Base-by-base conservation (phyloP, 2,113 vertebrate species). In the Podarcis muralis region DNA sequence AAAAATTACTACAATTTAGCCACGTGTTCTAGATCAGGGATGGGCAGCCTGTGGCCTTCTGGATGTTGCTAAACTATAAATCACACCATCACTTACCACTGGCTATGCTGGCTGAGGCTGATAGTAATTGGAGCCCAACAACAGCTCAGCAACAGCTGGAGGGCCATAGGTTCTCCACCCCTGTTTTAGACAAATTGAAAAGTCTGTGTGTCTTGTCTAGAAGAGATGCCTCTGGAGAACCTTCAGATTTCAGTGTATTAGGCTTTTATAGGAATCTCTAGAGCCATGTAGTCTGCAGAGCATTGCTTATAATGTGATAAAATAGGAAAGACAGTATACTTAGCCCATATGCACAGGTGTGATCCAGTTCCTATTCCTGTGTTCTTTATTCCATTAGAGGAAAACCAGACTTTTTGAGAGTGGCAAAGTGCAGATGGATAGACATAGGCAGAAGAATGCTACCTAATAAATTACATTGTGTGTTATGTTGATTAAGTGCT, bases 211-310 rank as follows among this genome's bases (percentile, higher is more conserved):
- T 62, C 15, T 43, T 43, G 74, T 37, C 93, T 94, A 93, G 86
- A 94, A 62, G 13, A 62, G 59, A 62, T 93, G 94, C 87, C 37
- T 20, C 1, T 95, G 89, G 92, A 94, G 93, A 93, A 85, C 81
- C 84, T 87, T 90, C 93, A 90, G 80, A 89, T 92, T 94, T 92
- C 40, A 35, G 30, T 87, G 88, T 85, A 86, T 83, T 74, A 85
- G 83, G 76, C 89, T 83, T 83, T 72, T 75, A 23, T 91, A 65
- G 76, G 80, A 91, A 84, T 35, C 48, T 32, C 77, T 92, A 57
- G 65, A 71, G 74, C 84, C 74, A 57, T 81, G 77, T 62, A 93
- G 32, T 43, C 48, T 78, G 82, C 59, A 94, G 32, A 43, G 27
- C 78, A 81, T 93, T 76, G 18, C 78, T 68, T 69, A 40, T 75